Base-by-base conservation (phyloP, 2,113 vertebrate genomes). In the Percopsis transmontana region DNA sequence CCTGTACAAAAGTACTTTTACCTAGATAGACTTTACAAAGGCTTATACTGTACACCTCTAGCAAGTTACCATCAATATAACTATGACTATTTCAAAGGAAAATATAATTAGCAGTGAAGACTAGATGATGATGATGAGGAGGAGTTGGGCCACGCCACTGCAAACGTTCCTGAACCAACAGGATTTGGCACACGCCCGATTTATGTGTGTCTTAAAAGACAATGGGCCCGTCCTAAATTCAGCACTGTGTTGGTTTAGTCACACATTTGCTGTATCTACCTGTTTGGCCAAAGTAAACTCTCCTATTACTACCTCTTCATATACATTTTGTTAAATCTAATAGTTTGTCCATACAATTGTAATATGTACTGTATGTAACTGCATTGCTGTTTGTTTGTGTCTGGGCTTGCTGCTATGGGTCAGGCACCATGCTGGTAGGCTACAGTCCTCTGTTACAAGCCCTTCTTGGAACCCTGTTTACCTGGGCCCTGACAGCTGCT, bases 401-500 rank as follows among this genome's bases (percentile, higher is more conserved):
- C 45, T 58, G 57, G 41, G 5, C 51, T 7, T 67, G n/a, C 67
- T 14, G 59, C n/a, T 57, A 4, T 79, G 91, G 87, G 62, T 74
- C 20, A 56, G 84, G 86, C 87, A 93, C 79, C 58, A 99, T 99
- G 97, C 87, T 98, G 39, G 88, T 91, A 5, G 95, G 94, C 11
- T 70, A 89, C 18, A 94, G 90, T 78, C 90, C 95, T 0, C 89
- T 97, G 77, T 42, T 82, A 55, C 97, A 99, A 92, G 90, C 95
- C 20, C 69, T 96, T 73, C 84, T 99, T 84, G 97, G 97, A 10
- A 98, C 97, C 1, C 76, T 94, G 62, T 92, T 99, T 59, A 98
- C 97, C 15, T 99, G 96, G 97, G 96, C 85, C 1, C 90, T 99
- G 81, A 99, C 97, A 0, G 97, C 97, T 0, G 96, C 95, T 0